Conservation (phyloP, 2,888 invertebrate species). For the Perizoma flavofasciatum region DNA sequence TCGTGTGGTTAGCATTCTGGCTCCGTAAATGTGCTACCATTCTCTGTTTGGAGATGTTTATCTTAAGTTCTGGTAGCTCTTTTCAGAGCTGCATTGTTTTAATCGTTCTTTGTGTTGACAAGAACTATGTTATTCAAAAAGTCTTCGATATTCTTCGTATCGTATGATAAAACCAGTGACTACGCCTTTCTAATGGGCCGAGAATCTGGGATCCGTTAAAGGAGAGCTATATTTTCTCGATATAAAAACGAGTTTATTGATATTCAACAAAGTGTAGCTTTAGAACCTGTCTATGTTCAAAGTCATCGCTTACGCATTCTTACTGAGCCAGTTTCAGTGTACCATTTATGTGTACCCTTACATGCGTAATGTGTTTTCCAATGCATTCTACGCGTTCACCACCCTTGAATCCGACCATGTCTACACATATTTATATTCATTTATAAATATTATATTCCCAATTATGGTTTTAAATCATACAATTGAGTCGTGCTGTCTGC, state of each 20-base stretch:
- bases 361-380: slow-evolving; percentile 59
- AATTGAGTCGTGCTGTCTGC: slow-evolving; percentile 20
- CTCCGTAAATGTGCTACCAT: slow-evolving; percentile 45
- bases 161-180: slow-evolving; percentile 6
- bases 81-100: slow-evolving; percentile 42
- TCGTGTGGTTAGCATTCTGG: slow-evolving; percentile 36
- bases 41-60: slow-evolving; percentile 53
- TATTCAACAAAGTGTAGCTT: slow-evolving; percentile 59
- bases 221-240: slow-evolving; percentile 59
- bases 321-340: slow-evolving; percentile 64
- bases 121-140: slow-evolving; percentile 8
- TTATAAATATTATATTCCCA: slow-evolving; percentile 34
- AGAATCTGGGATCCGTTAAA: slow-evolving; percentile 47
- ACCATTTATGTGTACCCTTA: slow-evolving; percentile 52
- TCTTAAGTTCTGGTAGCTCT: slow-evolving; percentile 49
- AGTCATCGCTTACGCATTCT: slow-evolving; percentile 59
- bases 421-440: slow-evolving; percentile 41
- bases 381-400: slow-evolving; percentile 57
- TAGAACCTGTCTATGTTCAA: slow-evolving; percentile 62
- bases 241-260: slow-evolving; percentile 69
- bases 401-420: slow-evolving; percentile 54
- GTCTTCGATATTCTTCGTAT: neutral
- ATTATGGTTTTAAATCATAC: slow-evolving; percentile 39
- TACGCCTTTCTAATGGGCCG: slow-evolving; percentile 23
- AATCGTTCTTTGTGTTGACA: slow-evolving; percentile 23